Evolutionary conservation across 2,113 vertebrate genomes (phyloP).

Genomic region (Taurulus bubalis): DNA sequence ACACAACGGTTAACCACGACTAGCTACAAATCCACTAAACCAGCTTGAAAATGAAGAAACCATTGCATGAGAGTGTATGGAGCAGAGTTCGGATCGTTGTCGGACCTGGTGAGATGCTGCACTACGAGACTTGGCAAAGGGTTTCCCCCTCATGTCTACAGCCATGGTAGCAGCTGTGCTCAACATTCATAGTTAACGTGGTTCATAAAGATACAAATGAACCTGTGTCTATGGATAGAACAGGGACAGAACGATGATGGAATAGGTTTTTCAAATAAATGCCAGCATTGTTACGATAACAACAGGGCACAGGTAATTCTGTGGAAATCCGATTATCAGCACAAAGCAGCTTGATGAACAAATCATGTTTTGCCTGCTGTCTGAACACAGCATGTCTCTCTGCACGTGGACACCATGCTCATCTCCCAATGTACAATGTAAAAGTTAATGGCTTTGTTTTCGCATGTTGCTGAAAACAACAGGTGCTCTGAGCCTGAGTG

Average conservation of each 20-base stretch:
- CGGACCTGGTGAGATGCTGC: too few relatives aligned
- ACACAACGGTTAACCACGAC: too few relatives aligned
- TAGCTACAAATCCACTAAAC: too few relatives aligned
- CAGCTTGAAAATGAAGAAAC: too few relatives aligned
- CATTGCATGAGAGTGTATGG: too few relatives aligned
- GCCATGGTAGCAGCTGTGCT: not conserved
- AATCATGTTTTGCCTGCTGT: slow-evolving; percentile 7
- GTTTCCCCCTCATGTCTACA: too few relatives aligned
- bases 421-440: slow-evolving; percentile 27
- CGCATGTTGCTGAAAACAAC: slow-evolving; percentile 9
- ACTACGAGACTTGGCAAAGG: too few relatives aligned
- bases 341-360: slow-evolving; percentile 33
- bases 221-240: not conserved
- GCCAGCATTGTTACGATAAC: not conserved
- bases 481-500: not conserved
- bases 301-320: slow-evolving; percentile 14
- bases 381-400: not conserved
- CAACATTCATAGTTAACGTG: not conserved
- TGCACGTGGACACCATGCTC: slow-evolving; percentile 15
- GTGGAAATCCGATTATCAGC: slow-evolving; percentile 4
- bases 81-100: too few relatives aligned
- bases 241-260: not conserved
- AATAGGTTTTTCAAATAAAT: not conserved
- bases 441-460: slow-evolving; percentile 26
- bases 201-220: not conserved